Base-by-base conservation (phyloP, 2,113 vertebrate genomes). In the Bungarus multicinctus region DNA sequence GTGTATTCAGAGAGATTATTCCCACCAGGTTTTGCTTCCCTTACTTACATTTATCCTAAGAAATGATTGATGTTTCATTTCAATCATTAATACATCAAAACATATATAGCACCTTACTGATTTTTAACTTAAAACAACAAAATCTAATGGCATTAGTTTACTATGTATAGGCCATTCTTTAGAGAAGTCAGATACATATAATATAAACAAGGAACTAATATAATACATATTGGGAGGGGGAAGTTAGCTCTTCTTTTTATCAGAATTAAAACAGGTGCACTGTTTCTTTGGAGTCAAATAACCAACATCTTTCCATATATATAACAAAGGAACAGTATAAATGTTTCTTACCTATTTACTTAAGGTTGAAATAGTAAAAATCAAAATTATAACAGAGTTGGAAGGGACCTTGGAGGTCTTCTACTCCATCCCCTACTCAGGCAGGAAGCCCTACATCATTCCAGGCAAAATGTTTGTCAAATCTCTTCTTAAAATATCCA, bases 181-280 rank as follows among this genome's bases (percentile, higher is more conserved):
- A 85, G 91, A 94, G 92, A 58, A 90, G 93, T 0, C 53, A 30
- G 53, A 89, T 53, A n/a, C 69, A 92, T 87, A 91, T 58, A 22
- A 55, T 52, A 11, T 39, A 27, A 45, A 90, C 2, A 54, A n/a
- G 74, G 34, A 81, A 81, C 18, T 81, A 81, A 81, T 90, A 93
- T n/a, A 52, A 52, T 54, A 43, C 64, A 87, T 89, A 90, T 52
- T 87, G 89, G 39, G 47, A 50, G 47, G 74, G 23, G 22, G 34
- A 55, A 89, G 20, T 45, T 86, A 34, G 34, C 1, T 81, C 34
- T 22, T 81, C 20, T 52, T 81, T 81, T 43, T 20, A 81, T 43
- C 18, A 43, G 34, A 23, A 81, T 81, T 81, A 81, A 43, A 43
- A 81, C 74, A 81, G 74, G 74, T 43, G 18, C 74, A 81, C 16